Conservation (phyloP, 2,888 invertebrate genomes). For the Ormia ochracea region DNA sequence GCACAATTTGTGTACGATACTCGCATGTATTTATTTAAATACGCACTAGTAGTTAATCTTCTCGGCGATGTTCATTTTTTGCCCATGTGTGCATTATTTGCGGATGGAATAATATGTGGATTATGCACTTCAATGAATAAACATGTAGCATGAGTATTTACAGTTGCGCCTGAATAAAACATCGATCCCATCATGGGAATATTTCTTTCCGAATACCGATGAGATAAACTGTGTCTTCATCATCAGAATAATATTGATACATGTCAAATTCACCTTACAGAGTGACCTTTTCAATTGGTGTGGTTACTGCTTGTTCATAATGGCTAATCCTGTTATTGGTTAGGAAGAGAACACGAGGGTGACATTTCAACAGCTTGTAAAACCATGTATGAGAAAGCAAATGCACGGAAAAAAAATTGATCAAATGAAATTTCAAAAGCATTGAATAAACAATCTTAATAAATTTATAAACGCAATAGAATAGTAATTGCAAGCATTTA, state of each 20-base stretch:
- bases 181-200: slow-evolving; percentile 53
- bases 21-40: no score
- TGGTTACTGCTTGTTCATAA: slow-evolving; percentile 45
- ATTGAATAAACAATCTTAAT: background rate
- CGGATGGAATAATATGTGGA: slow-evolving; percentile 58
- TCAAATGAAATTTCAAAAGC: slow-evolving; percentile 7
- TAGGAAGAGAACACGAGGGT: background rate
- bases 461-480: background rate
- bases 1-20: no score
- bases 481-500: background rate
- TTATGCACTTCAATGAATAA: slow-evolving; percentile 60
- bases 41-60: background rate
- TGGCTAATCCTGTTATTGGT: slow-evolving; percentile 39
- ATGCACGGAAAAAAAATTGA: no score
- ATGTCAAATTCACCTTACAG: slow-evolving; percentile 26
- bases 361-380: slow-evolving; percentile 15
- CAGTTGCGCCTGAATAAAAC: slow-evolving; percentile 14
- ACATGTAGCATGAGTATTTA: slow-evolving; percentile 47
- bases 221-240: slow-evolving; percentile 19
- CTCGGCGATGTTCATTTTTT: slow-evolving; percentile 41
- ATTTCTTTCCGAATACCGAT: slow-evolving; percentile 35
- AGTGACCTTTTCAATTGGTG: slow-evolving; percentile 41
- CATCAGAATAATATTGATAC: background rate
- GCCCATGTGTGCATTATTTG: slow-evolving; percentile 56
- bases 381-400: no score